phyloP scores from a whole-genome alignment of 2,797 vertebrate genomes.

The Hipposideros larvatus region DNA sequence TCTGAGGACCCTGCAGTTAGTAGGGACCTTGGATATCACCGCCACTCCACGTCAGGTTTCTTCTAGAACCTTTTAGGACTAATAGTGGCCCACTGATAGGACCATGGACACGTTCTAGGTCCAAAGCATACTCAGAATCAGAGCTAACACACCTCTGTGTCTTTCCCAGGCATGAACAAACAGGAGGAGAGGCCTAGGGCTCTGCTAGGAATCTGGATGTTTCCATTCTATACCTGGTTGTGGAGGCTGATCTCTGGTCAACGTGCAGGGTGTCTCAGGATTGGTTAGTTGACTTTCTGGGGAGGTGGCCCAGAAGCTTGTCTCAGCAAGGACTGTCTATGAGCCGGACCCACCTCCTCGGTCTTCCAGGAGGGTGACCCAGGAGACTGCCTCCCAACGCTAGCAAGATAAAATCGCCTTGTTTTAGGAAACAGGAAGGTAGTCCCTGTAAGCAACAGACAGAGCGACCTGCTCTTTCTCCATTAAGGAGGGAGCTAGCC shows the following conservation, averaged over 20 bases:
- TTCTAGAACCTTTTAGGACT: background rate
- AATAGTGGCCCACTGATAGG: background rate
- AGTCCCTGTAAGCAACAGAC: background rate
- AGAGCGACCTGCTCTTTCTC: background rate
- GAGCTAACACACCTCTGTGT: background rate
- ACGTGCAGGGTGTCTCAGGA: background rate
- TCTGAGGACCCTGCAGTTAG: background rate
- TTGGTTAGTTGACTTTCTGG: background rate
- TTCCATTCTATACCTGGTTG: background rate
- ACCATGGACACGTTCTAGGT: background rate
- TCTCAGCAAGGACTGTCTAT: background rate
- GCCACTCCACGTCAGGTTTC: background rate
- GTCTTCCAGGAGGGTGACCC: background rate
- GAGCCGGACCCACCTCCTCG: background rate
- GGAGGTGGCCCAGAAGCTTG: background rate
- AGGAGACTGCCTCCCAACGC: background rate
- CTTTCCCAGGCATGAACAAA: background rate
- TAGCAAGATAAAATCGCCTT: background rate
- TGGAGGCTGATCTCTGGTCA: background rate
- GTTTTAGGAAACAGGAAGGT: background rate
- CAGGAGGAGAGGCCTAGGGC: background rate
- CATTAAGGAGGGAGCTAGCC: background rate
- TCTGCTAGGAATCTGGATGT: background rate
- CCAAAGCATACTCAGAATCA: background rate
- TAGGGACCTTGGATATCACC: background rate